Base-by-base conservation (phyloP, 1,140 invertebrate species). In the Pseudomyrmex cubaensis region DNA sequence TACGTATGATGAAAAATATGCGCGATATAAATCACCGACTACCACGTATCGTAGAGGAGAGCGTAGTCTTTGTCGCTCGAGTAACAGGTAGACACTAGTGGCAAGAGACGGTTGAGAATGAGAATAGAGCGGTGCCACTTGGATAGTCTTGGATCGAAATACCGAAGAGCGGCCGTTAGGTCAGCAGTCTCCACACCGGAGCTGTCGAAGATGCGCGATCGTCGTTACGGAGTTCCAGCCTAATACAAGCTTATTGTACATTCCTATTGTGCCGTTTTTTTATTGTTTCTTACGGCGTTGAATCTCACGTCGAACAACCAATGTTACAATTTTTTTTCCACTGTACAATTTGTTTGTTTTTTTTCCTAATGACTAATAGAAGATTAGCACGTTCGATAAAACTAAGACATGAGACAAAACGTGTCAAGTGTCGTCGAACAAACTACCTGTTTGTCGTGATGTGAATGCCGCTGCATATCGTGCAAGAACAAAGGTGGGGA, bases 41-140 rank as follows among this genome's bases (percentile, higher is more conserved):
- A 5, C 48, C 9, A 2, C 50, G 50, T 13, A 13, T 10, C 50
- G 82, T 83, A 75, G 63, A 62, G 25, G 35, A 15, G 57, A 52
- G 64, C 20, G 56, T 63, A 85, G 85, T 82, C 87, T 87, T 91
- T 86, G 84, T 83, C 52, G 74, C 52, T 86, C 87, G 91, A 91
- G 91, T 91, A 92, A 93, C 92, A 93, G 92, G 92, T 93, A 93
- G 90, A 92, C 56, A 92, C 90, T 92, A 87, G 44, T 44, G 77
- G 66, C 74, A 82, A 84, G 86, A 86, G 84, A 84, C 22, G 76
- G 73, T 7, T 85, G 85, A 87, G 84, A 88, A 90, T 87, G 85
- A 83, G 90, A 86, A 87, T 74, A 84, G 86, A 89, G 82, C 86
- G 87, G 80, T 78, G 88, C 87, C 62, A 77, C 85, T 87, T 78